phyloP scores from a whole-genome alignment of 2,888 invertebrate species.

The Tribolium freemani region DNA sequence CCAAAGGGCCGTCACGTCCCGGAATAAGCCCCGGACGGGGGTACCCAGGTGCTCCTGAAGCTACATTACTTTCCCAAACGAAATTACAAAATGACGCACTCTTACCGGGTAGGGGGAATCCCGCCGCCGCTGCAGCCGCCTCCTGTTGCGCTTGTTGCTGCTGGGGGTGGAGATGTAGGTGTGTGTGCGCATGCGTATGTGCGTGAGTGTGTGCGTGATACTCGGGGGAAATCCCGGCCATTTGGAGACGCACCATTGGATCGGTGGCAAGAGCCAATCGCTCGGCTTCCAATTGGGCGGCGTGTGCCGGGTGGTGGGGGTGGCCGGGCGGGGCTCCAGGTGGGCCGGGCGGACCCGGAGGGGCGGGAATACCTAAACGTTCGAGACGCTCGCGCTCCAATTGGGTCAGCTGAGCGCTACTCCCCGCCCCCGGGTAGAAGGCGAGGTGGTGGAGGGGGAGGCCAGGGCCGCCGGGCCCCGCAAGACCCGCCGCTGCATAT shows the following conservation, averaged over 20 bases:
- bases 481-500: conserved; percentile 67
- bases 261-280: conserved; percentile 88
- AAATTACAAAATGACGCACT: too few relatives aligned
- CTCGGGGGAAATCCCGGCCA: conserved; percentile 91
- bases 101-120: conserved; percentile 73
- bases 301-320: conserved; percentile 70
- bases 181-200: conserved; percentile 92
- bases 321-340: conserved; percentile 72
- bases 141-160: conserved; percentile 86
- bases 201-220: conserved; percentile 95
- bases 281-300: conserved; percentile 81
- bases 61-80: conserved; percentile 52
- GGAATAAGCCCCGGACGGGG: conserved; percentile 75
- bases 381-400: conserved; percentile 91
- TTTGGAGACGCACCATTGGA: conserved; percentile 93
- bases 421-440: conserved; percentile 80
- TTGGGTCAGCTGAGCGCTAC: conserved; percentile 77
- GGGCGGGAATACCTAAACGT: conserved; percentile 82
- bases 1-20: conserved; percentile 74
- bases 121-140: conserved; percentile 69
- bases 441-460: conserved; percentile 81
- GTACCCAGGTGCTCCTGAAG: conserved; percentile 72
- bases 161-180: conserved; percentile 86
- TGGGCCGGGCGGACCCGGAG: conserved; percentile 70
- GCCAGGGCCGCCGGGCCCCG: conserved; percentile 63